Conservation (phyloP, 1,140 invertebrate species). For the Agrilus planipennis region DNA sequence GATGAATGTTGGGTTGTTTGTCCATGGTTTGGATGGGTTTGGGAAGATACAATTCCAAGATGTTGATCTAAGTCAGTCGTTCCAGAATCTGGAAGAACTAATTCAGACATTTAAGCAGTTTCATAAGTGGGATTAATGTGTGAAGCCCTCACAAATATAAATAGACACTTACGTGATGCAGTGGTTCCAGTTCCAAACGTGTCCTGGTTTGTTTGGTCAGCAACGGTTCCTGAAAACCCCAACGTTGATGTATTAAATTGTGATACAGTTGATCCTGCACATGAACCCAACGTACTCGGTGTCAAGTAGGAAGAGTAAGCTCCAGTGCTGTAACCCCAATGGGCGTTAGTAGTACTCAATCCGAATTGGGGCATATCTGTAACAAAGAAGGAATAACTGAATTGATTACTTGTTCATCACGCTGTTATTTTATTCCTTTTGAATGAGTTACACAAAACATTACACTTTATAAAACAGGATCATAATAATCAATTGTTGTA, state of each 20-base stretch:
- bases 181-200: conserved; percentile 38
- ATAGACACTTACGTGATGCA: conserved; percentile 30
- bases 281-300: conserved; percentile 49
- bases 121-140: too few relatives aligned
- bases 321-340: conserved; percentile 72
- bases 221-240: conserved; percentile 50
- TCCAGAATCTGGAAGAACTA: conserved; percentile 62
- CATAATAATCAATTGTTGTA: too few relatives aligned
- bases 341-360: conserved; percentile 62
- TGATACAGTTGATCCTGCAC: conserved; percentile 47
- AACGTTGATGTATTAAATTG: conserved; percentile 55
- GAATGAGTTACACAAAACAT: too few relatives aligned
- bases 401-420: too few relatives aligned
- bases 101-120: too few relatives aligned
- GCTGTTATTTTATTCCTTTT: too few relatives aligned
- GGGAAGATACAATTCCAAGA: conserved; percentile 53
- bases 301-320: conserved; percentile 69
- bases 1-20: conserved; percentile 33
- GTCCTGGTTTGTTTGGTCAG: conserved; percentile 58
- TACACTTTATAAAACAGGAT: too few relatives aligned
- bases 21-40: conserved; percentile 36
- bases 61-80: conserved; percentile 66
- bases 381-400: too few relatives aligned
- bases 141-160: too few relatives aligned
- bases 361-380: conserved; percentile 69